Base-by-base conservation (phyloP, 2,888 invertebrate species). In the Philonicus albiceps region DNA sequence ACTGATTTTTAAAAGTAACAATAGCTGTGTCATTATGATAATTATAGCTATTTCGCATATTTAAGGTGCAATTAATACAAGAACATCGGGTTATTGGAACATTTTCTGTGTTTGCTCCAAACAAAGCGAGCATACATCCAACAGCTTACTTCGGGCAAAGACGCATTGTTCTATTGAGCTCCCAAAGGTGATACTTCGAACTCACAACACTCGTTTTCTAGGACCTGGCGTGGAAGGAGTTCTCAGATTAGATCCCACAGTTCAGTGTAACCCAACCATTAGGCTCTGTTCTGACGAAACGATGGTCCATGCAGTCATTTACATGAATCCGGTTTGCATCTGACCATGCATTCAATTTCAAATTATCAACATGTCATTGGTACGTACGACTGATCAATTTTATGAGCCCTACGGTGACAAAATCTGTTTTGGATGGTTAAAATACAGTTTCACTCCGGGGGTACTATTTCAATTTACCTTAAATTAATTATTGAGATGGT, bases 401-500 rank as follows among this genome's bases (percentile, higher is more conserved):
- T 27, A 64, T 64, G 64, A 11, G 30, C 16, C 75, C 30, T 75
- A 16, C n/a, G 75, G 75, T 75, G 31, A 34, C 30, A 37, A n/a
- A 75, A 75, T 75, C 37, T 75, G 75, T 75, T 75, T 75, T 75
- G 13, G 16, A 34, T 22, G 22, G 37, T 64, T 64, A 22, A 64
- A 64, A 80, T 3, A 53, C 37, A n/a, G 16, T 31, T 80, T 53
- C 34, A 53, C 49, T 19, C 80, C 30, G 31, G 16, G 30, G 11
- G 30, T 55, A 43, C 8, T 53, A 80, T 78, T 78, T 22, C 80
- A 53, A 80, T 53, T 53, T 53, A 53, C 80, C 80, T 80, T 80
- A 80, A 80, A 80, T 80, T 53, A 49, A 80, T 80, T 80, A 80
- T 80, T 80, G 80, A 30, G 80, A 80, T 49, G 80, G 80, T 13